Percentiles rank a stretch among this genome's conserved stretches.
Evolutionary conservation across 2,113 vertebrate genomes (phyloP).

Genomic region (Halichoeres trimaculatus): DNA sequence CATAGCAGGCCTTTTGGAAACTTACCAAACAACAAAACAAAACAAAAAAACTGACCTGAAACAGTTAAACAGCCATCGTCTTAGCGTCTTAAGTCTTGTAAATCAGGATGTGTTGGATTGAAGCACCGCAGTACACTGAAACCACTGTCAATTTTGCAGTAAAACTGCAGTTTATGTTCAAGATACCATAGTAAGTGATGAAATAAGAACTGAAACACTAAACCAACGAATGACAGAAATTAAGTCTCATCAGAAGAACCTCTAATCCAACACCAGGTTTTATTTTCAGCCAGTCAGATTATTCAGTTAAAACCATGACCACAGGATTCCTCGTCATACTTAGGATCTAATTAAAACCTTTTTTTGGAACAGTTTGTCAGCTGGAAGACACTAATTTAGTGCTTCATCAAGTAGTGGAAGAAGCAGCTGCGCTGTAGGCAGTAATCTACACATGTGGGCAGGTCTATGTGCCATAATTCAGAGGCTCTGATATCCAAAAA

Average conservation of each 20-base stretch:
- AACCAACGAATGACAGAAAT: conserved; percentile 37
- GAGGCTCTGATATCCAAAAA: background rate
- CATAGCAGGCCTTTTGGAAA: too few relatives aligned
- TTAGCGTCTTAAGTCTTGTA: too few relatives aligned
- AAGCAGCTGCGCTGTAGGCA: conserved; percentile 8
- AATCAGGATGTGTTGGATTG: too few relatives aligned
- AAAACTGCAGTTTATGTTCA: too few relatives aligned
- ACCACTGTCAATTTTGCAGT: too few relatives aligned
- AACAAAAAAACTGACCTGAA: too few relatives aligned
- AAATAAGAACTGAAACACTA: conserved; percentile 25
- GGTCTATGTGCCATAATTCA: background rate
- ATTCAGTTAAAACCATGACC: conserved; percentile 42
- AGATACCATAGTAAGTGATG: too few relatives aligned
- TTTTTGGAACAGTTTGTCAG: conserved; percentile 24
- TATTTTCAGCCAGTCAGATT: conserved; percentile 33
- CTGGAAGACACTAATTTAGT: conserved; percentile 53
- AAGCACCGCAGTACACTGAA: too few relatives aligned
- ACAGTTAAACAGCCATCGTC: too few relatives aligned
- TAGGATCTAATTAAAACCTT: conserved; percentile 40
- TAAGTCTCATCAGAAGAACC: conserved; percentile 36
- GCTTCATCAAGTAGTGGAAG: conserved; percentile 37
- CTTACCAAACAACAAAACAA: too few relatives aligned
- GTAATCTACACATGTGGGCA: conserved; percentile 4
- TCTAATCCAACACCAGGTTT: conserved; percentile 17
- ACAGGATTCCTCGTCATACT: conserved; percentile 51